Evolutionary conservation across 2,888 invertebrate species (phyloP).

Genomic region (Elmis aenea): DNA sequence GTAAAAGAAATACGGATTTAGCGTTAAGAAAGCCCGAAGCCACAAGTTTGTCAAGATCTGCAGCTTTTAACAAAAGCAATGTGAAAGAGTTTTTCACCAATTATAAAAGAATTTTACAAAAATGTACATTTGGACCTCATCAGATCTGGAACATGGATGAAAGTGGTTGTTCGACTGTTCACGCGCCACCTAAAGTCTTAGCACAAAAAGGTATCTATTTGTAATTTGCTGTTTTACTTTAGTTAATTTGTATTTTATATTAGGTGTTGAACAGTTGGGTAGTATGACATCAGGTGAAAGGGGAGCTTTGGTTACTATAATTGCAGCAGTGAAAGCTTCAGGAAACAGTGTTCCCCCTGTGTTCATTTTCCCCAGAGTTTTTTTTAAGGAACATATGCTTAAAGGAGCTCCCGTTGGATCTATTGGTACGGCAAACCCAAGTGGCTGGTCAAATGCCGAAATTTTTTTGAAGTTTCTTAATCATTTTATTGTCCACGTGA

Average conservation of each 20-base stretch:
- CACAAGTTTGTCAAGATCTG: constrained; percentile 21
- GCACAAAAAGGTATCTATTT: constrained; percentile 32
- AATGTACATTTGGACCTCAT: constrained; percentile 3
- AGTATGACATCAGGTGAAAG: constrained; percentile 39
- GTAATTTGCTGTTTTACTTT: too few relatives aligned
- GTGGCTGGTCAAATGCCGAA: constrained; percentile 5
- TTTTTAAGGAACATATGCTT: constrained; percentile 3
- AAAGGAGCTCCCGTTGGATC: constrained; percentile 5
- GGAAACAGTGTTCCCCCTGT: constrained; percentile 29
- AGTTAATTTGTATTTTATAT: too few relatives aligned
- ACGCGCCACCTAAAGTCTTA: constrained; percentile 33
- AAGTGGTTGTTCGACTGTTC: constrained; percentile 37
- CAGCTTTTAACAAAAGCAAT: constrained; percentile 25
- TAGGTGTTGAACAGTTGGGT: constrained; percentile 40
- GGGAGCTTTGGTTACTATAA: constrained; percentile 34
- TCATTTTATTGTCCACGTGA: constrained; percentile 7
- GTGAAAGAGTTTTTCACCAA: constrained; percentile 27
- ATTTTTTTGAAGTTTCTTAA: constrained; percentile 8
- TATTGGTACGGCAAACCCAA: constrained; percentile 2
- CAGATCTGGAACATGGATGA: constrained; percentile 36
- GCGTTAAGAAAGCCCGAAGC: constrained; percentile 22
- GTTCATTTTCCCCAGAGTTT: constrained; percentile 6
- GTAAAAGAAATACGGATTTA: constrained; percentile 18
- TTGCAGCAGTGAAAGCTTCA: constrained; percentile 34
- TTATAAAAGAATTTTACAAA: constrained; percentile 18